Base-by-base conservation (phyloP, 2,888 invertebrate genomes). In the Smittia sp. region DNA sequence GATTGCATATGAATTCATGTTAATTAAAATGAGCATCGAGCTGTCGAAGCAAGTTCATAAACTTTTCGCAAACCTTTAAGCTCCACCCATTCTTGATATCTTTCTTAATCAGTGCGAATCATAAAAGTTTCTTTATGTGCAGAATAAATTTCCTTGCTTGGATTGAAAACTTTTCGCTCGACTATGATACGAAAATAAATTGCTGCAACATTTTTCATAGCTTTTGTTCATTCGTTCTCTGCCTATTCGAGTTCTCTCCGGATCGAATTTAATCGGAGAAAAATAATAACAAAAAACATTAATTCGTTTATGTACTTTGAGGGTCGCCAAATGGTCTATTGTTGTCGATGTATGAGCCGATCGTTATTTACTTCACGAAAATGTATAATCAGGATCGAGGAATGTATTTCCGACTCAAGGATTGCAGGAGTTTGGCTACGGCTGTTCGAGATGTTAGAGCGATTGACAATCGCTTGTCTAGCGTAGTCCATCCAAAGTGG, bases 281-380 rank as follows among this genome's bases (percentile, higher is more conserved):
- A n/a, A 63, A 63, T 62, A 27, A 54, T 27, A 69, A 69, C 69
- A 69, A 54, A 69, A 68, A 69, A 38, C 72, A 72, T 72, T 69
- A 69, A 54, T 27, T 69, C 25, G 24, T 9, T 62, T 72, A 32
- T 72, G 20, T 70, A 58, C 7, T 9, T 52, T 24, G 20, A 72
- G 72, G 72, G 72, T 72, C 72, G 72, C 72, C 72, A 72, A 72
- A 72, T 72, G 58, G 72, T 72, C 72, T 72, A 72, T 72, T 72
- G 72, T 72, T 72, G 39, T 18, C 20, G 20, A 58, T 58, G 22
- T 58, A 22, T 58, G 58, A 13, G 58, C 58, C 58, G n/a, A 22
- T 27, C n/a, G 25, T 69, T 69, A 69, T 69, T 52, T 69, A 69
- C 69, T 32, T 52, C 41, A 32, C 46, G 32, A 72, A 72, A 72